These are phyloP conservation scores for Allophyes oxyacanthae DNA, from an alignment of 2,888 invertebrate genomes.

Conservation along the genomic window DNA sequence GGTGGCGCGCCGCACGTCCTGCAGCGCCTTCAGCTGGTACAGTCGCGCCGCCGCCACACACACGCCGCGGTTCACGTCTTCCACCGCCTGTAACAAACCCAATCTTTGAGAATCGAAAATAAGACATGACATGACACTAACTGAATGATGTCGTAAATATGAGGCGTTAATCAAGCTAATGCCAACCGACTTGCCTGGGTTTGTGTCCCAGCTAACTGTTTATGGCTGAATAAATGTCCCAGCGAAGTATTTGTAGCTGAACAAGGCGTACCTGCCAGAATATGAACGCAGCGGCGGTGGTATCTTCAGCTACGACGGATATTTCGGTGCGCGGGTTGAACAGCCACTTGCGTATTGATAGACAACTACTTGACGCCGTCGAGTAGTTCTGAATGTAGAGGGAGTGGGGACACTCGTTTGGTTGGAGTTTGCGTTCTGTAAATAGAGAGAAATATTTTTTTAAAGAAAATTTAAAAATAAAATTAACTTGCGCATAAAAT, in stretches of 20 bases:
- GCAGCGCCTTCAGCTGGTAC: slow-evolving; percentile 98
- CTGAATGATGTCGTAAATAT: too few species aligned
- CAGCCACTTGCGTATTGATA: slow-evolving; percentile 96
- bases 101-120: too few species aligned
- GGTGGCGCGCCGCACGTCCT: slow-evolving; percentile 93
- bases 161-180: too few species aligned
- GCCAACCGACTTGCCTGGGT: too few species aligned
- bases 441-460: too few species aligned
- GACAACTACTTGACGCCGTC: slow-evolving; percentile 98
- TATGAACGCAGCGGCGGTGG: slow-evolving; percentile 94
- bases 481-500: too few species aligned
- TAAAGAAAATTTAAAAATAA: too few species aligned
- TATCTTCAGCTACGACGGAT: slow-evolving; percentile 89
- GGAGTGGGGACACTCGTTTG: slow-evolving; percentile 98
- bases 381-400: slow-evolving; percentile 99
- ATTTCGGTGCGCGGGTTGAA: slow-evolving; percentile 92
- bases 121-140: too few species aligned
- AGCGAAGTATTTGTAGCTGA: too few species aligned
- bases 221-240: too few species aligned
- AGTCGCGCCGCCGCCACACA: slow-evolving; percentile 96
- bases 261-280: slow-evolving; percentile 93
- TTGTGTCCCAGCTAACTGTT: too few species aligned
- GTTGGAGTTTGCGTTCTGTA: slow-evolving; percentile 97
- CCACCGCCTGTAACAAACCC: slow-evolving; percentile 92
- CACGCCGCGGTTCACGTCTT: slow-evolving; percentile 98